phyloP scores from a whole-genome alignment of 2,113 vertebrate species.

The Conger conger region DNA sequence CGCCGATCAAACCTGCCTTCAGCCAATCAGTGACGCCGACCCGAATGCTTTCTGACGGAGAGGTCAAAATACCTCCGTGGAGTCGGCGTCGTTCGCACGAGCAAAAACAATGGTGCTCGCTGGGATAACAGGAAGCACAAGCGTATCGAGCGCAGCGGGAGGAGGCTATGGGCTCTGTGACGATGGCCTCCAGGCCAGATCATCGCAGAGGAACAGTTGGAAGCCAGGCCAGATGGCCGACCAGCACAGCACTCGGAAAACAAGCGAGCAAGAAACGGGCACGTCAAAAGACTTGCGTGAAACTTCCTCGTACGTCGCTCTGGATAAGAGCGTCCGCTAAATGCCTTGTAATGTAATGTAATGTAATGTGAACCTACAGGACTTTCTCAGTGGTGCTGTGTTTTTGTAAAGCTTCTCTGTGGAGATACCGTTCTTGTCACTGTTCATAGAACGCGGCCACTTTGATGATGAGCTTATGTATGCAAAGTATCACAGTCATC shows the following conservation, averaged over 20 bases:
- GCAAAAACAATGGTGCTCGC: conserved; percentile 59
- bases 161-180: neutral
- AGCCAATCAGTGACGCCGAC: neutral
- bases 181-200: neutral
- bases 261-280: neutral
- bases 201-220: neutral
- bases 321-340: too few species aligned
- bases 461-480: neutral
- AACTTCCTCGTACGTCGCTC: too few species aligned
- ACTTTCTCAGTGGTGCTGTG: neutral
- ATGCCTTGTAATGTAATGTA: too few species aligned
- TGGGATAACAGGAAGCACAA: conserved; percentile 69
- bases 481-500: neutral
- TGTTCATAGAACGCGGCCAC: neutral
- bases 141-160: conserved; percentile 56
- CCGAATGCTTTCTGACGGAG: neutral
- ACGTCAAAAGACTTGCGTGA: neutral
- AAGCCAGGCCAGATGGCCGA: neutral
- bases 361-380: neutral
- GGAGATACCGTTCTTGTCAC: neutral
- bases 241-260: neutral
- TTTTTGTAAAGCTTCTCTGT: neutral
- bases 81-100: conserved; percentile 46
- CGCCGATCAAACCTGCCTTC: neutral
- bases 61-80: conserved; percentile 6